Percentiles rank a stretch among this genome's conserved stretches.
Evolutionary conservation across 2,888 invertebrate species (phyloP).

Genomic region (Tribolium freemani): DNA sequence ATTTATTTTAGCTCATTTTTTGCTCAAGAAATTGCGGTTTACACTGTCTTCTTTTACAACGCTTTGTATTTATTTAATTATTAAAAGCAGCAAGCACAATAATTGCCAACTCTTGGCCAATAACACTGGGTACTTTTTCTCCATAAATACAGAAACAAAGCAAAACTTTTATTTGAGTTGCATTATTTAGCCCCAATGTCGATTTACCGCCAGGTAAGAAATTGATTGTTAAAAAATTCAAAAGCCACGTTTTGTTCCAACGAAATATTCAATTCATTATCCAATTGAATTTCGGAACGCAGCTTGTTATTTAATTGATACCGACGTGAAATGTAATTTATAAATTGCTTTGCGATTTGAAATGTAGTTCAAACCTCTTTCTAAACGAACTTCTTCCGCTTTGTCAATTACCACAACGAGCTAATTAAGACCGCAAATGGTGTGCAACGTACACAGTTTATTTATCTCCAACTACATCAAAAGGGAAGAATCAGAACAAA

Average conservation of each 20-base stretch:
- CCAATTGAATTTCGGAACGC: background rate
- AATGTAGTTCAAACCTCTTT: background rate
- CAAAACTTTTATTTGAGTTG: background rate
- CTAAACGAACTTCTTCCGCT: constrained; percentile 1
- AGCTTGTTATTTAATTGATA: background rate
- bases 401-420: background rate
- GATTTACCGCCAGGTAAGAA: constrained; percentile 23
- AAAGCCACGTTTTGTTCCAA: constrained; percentile 13
- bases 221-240: constrained; percentile 34
- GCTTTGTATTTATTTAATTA: no score
- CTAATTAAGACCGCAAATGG: constrained; percentile 4
- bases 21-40: no score
- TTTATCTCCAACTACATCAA: background rate
- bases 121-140: background rate
- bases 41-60: no score
- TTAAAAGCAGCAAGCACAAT: background rate
- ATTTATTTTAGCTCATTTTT: no score
- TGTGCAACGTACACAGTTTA: constrained; percentile 8
- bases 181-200: constrained; percentile 16
- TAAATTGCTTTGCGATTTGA: background rate
- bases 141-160: background rate
- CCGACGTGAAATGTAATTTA: background rate
- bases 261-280: constrained; percentile 10
- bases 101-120: background rate
- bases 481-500: background rate